These are phyloP conservation scores for Eristalis tenax DNA, from an alignment of 2,888 invertebrate genomes.

Conservation along the genomic window DNA sequence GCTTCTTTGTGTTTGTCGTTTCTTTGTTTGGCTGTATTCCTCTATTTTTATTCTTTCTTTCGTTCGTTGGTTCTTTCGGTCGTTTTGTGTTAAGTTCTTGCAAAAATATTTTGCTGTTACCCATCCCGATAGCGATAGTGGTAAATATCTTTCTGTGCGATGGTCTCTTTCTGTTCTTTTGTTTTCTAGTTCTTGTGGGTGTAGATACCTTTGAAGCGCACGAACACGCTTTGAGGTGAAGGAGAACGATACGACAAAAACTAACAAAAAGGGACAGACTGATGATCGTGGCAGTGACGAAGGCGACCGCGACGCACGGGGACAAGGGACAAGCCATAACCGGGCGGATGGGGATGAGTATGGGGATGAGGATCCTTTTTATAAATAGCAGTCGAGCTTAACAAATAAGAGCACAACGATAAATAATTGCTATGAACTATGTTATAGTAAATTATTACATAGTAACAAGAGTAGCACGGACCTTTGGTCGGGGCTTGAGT, in stretches of 20 bases:
- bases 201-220: conserved; percentile 14
- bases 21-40: conserved; percentile 28
- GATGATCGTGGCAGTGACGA: neutral
- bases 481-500: neutral
- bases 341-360: conserved; percentile 13
- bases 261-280: neutral
- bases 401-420: conserved; percentile 4
- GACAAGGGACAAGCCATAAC: neutral
- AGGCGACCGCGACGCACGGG: neutral
- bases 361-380: conserved; percentile 37
- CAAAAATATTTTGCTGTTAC: conserved; percentile 40
- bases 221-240: neutral
- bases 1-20: conserved; percentile 42
- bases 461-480: conserved; percentile 3
- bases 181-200: conserved; percentile 28
- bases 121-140: conserved; percentile 30
- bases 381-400: conserved; percentile 29
- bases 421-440: conserved; percentile 8
- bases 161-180: conserved; percentile 18
- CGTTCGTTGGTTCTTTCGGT: neutral
- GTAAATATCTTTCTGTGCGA: conserved; percentile 35
- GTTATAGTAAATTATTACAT: conserved; percentile 8
- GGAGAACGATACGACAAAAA: neutral
- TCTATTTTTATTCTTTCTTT: neutral
- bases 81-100: conserved; percentile 10